phyloP scores from a whole-genome alignment of 1,140 invertebrate genomes.

The Caenorhabditis inopinata region DNA sequence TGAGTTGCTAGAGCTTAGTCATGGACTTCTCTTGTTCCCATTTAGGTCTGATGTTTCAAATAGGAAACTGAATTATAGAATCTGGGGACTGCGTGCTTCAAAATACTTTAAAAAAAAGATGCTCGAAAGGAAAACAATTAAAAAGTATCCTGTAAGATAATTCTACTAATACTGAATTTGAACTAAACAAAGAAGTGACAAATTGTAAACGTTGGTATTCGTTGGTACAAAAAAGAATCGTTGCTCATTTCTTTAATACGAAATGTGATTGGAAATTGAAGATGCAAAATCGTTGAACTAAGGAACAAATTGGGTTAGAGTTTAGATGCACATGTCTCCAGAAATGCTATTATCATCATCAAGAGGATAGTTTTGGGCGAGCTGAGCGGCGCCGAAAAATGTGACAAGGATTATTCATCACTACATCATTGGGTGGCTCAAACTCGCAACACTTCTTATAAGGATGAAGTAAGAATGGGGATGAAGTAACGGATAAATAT shows the following conservation, averaged over 20 bases:
- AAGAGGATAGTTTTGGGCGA: not conserved
- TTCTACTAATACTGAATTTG: no score
- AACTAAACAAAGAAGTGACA: no score
- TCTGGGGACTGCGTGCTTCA: no score
- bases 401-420: conserved; percentile 31
- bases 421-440: not conserved
- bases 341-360: conserved; percentile 4
- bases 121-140: no score
- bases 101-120: no score
- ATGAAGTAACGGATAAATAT: not conserved
- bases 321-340: conserved; percentile 4
- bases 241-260: not conserved
- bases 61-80: no score
- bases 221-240: not conserved
- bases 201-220: no score
- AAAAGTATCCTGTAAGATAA: no score
- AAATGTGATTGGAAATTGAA: conserved; percentile 12
- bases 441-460: conserved; percentile 1
- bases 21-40: not conserved
- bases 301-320: conserved; percentile 14
- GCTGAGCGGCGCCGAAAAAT: not conserved
- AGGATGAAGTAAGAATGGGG: conserved; percentile 18
- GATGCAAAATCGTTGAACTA: not conserved
- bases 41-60: no score
- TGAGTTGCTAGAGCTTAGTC: conserved; percentile 8